These are phyloP conservation scores for Dolichopus griseipennis DNA, from an alignment of 2,888 invertebrate species.

Conservation along the genomic window DNA sequence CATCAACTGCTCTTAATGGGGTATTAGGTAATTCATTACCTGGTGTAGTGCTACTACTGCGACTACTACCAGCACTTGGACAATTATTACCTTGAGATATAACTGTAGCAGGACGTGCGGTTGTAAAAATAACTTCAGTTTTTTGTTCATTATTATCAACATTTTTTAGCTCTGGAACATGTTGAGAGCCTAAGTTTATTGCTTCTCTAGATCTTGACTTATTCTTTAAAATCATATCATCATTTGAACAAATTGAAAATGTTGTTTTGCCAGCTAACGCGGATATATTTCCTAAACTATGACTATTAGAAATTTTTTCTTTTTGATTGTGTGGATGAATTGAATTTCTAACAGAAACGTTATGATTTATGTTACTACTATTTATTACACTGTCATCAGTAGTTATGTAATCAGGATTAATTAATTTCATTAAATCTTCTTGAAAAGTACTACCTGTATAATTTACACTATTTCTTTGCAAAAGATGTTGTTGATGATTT, in stretches of 20 bases:
- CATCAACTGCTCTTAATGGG: conserved; percentile 25
- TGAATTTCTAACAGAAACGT: conserved; percentile 20
- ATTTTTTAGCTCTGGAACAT: conserved; percentile 26
- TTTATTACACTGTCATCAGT: conserved; percentile 28
- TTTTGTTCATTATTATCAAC: conserved; percentile 11
- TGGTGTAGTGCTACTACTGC: conserved; percentile 42
- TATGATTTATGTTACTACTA: conserved; percentile 11
- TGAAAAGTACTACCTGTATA: conserved; percentile 50
- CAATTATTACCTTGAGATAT: conserved; percentile 40
- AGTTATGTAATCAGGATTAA: conserved; percentile 64
- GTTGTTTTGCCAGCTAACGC: conserved; percentile 20
- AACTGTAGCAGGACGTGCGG: conserved; percentile 57
- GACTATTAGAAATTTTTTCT: conserved; percentile 24
- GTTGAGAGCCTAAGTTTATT: conserved; percentile 32
- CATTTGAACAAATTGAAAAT: conserved; percentile 19
- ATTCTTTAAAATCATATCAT: conserved; percentile 24
- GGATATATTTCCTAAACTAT: conserved; percentile 28
- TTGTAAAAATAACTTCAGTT: conserved; percentile 53
- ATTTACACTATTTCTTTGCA: conserved; percentile 34
- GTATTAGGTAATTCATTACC: conserved; percentile 45
- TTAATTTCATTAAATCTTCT: conserved; percentile 78
- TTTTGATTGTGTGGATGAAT: conserved; percentile 19
- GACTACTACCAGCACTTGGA: background rate
- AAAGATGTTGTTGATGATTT: conserved; percentile 43
- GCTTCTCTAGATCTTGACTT: conserved; percentile 26